phyloP scores from a whole-genome alignment of 2,113 vertebrate species.

The zebrafish (Danio rerio) region GRCz12tu NC_133180.1:70503501-70504000 shows the following conservation, averaged over 20 bases:
- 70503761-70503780: slow-evolving; percentile 14
- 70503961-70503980: background rate
- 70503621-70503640: background rate
- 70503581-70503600: slow-evolving; percentile 8
- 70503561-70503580: background rate
- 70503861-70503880: background rate
- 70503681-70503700: background rate
- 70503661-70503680: slow-evolving; percentile 7
- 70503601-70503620: background rate
- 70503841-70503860: slow-evolving; percentile 7
- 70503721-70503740: slow-evolving; percentile 25
- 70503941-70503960: slow-evolving; percentile 7
- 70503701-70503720: background rate
- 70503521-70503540: slow-evolving; percentile 42
- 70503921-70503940: slow-evolving; percentile 17
- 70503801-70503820: slow-evolving; percentile 27
- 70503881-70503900: background rate
- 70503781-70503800: slow-evolving; percentile 18
- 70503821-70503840: slow-evolving; percentile 1
- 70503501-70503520: slow-evolving; percentile 26
- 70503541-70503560: slow-evolving; percentile 28
- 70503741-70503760: slow-evolving; percentile 13
- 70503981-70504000: background rate
- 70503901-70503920: background rate
- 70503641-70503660: background rate